Percentiles rank a stretch among this genome's conserved stretches.
Conservation (phyloP, 2,797 vertebrate species). For the Hybognathus amarus region DNA sequence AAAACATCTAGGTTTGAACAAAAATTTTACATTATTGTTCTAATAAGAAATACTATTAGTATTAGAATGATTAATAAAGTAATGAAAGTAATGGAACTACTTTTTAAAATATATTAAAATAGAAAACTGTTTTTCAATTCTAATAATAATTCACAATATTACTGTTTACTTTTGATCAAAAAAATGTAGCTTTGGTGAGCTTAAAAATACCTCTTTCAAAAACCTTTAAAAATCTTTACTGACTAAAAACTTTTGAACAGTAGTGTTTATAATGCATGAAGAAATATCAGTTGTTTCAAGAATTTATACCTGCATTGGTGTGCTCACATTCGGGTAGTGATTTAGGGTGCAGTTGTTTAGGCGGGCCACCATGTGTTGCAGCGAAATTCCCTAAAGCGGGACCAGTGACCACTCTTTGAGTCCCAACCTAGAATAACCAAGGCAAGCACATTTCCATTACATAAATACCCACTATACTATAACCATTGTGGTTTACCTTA, state of each 20-base stretch:
- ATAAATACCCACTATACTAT: not conserved
- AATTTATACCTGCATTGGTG: conserved; percentile 74
- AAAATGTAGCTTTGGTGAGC: not conserved
- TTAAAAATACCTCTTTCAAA: not conserved
- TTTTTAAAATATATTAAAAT: not conserved
- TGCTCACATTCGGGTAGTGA: conserved; percentile 67
- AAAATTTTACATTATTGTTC: not conserved
- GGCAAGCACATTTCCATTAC: conserved; percentile 19
- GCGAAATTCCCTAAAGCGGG: conserved; percentile 59
- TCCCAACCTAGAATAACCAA: conserved; percentile 69
- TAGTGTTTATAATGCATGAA: not conserved
- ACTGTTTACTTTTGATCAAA: not conserved
- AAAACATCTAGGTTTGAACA: not conserved
- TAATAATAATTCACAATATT: not conserved
- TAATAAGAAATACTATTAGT: not conserved
- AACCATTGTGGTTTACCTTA: conserved; percentile 8
- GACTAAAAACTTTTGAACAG: not conserved
- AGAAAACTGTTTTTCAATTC: not conserved
- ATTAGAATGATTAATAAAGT: not conserved
- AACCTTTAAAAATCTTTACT: not conserved
- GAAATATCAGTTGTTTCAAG: not conserved
- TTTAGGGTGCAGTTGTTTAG: conserved; percentile 50
- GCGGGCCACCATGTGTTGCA: conserved; percentile 63
- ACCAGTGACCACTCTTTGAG: conserved; percentile 69
- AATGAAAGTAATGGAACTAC: not conserved